Evolutionary conservation across 2,888 invertebrate genomes (phyloP).

Genomic region (Mythimna pallens): DNA sequence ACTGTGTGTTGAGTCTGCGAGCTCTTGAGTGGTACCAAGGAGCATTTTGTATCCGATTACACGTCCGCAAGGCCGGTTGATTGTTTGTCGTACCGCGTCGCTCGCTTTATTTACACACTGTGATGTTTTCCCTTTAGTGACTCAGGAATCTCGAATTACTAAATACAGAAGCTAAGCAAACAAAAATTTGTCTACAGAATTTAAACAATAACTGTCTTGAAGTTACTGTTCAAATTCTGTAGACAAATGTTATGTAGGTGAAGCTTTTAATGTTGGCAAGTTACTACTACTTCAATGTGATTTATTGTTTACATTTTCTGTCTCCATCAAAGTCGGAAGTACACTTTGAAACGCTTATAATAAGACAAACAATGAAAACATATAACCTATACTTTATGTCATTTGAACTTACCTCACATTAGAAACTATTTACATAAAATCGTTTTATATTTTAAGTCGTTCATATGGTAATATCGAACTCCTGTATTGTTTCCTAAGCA

Average conservation of each 20-base stretch:
- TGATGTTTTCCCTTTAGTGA: constrained; percentile 78
- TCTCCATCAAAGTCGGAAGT: neutral
- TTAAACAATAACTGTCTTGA: constrained; percentile 16
- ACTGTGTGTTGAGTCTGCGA: constrained; percentile 74
- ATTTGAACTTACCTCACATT: constrained; percentile 59
- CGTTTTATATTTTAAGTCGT: constrained; percentile 75
- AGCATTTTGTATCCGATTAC: constrained; percentile 86
- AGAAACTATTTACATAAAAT: constrained; percentile 70
- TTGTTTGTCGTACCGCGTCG: constrained; percentile 80
- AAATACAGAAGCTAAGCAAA: constrained; percentile 65
- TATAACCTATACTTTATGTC: constrained; percentile 1
- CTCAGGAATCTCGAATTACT: constrained; percentile 78
- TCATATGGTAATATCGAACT: constrained; percentile 74
- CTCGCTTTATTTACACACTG: constrained; percentile 80
- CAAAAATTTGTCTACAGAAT: constrained; percentile 55
- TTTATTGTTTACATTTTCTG: constrained; percentile 5
- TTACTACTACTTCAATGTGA: neutral
- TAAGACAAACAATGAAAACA: neutral
- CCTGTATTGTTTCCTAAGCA: constrained; percentile 76
- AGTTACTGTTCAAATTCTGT: no score
- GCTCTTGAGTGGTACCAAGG: constrained; percentile 75
- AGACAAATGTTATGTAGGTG: neutral
- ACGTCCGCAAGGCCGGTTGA: constrained; percentile 78
- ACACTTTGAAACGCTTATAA: neutral
- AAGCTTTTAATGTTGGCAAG: constrained; percentile 19